These are phyloP conservation scores for Gymnopithys bicolor DNA, from an alignment of 2,797 vertebrate genomes.

Conservation along the genomic window DNA sequence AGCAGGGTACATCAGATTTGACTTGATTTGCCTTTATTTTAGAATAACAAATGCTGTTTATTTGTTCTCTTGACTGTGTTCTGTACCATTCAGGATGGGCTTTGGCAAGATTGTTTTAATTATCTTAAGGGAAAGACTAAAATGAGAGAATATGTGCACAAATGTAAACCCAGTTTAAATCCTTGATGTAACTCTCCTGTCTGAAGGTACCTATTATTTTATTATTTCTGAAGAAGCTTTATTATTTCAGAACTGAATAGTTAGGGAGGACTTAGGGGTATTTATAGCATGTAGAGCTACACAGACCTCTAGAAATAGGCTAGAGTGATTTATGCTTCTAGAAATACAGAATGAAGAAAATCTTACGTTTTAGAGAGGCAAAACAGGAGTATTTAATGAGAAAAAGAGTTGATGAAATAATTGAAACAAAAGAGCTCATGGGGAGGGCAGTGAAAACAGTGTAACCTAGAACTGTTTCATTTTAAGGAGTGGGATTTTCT, in stretches of 20 bases:
- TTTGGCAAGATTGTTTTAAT: background rate
- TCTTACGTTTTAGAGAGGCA: background rate
- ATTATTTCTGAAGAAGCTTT: background rate
- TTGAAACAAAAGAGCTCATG: background rate
- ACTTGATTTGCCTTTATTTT: background rate
- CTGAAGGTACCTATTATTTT: background rate
- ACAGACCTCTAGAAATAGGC: background rate
- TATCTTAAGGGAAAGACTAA: background rate
- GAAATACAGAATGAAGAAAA: background rate
- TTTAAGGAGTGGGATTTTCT: background rate
- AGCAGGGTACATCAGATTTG: background rate
- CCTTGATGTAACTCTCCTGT: background rate
- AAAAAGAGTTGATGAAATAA: background rate
- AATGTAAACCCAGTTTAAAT: background rate
- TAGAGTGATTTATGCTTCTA: background rate
- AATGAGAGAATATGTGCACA: background rate
- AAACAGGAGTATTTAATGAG: background rate
- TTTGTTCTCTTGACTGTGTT: background rate
- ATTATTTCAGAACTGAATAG: background rate
- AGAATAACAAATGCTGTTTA: background rate
- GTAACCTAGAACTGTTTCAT: background rate
- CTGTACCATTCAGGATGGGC: background rate
- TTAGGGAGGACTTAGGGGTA: background rate
- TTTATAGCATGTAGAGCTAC: background rate
- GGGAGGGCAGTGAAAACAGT: background rate